Conservation (phyloP, 2,797 vertebrate genomes). For the Manis javanica region DNA sequence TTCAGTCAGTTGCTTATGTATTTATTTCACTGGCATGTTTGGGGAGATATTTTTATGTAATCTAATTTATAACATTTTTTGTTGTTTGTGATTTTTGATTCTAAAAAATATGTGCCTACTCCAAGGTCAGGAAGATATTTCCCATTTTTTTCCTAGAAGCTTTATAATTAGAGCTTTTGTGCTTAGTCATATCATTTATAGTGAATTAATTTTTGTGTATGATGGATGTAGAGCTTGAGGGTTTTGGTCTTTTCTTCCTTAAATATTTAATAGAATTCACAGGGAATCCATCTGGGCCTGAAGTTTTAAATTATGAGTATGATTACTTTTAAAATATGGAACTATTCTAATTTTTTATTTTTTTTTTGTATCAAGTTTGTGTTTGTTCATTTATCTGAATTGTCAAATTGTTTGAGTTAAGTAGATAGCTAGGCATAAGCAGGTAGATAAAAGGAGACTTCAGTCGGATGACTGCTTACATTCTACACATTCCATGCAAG, state of each 20-base stretch:
- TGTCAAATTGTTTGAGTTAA: background rate
- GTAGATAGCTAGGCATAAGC: too few species aligned
- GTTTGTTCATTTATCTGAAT: background rate
- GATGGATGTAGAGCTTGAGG: background rate
- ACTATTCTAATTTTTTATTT: background rate
- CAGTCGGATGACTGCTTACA: too few species aligned
- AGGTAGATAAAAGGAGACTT: too few species aligned
- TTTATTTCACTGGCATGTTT: background rate
- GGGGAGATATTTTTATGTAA: background rate
- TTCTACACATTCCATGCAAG: too few species aligned
- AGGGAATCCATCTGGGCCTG: background rate
- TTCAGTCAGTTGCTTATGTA: background rate
- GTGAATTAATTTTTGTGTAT: background rate
- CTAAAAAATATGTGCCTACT: background rate
- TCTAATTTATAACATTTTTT: background rate
- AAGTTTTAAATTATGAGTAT: background rate
- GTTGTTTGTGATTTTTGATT: background rate
- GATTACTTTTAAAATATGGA: background rate
- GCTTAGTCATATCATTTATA: background rate
- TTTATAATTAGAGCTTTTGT: background rate
- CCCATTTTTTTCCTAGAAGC: background rate
- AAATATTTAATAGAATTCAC: background rate
- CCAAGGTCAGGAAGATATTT: background rate
- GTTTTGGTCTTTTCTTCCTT: background rate
- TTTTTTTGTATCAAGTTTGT: background rate